Evolutionary conservation across 1,140 invertebrate genomes (phyloP).

Genomic region (Portunus trituberculatus): DNA sequence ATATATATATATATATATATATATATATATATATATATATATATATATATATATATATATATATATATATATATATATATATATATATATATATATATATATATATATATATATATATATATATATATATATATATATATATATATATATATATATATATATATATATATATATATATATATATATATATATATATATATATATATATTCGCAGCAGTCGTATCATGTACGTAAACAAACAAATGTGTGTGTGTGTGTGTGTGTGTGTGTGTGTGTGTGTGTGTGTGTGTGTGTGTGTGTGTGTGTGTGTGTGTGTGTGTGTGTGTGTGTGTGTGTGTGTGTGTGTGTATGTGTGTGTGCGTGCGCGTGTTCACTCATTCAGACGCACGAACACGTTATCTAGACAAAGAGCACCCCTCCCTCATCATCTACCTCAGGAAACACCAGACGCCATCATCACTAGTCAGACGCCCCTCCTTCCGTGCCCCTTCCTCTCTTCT

Average conservation of each 20-base stretch:
- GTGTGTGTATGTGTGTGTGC: not conserved
- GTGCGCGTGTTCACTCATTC: not conserved
- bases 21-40: conserved; percentile 56
- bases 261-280: no score
- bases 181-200: conserved; percentile 59
- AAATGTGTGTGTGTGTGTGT: no score
- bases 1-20: conserved; percentile 53
- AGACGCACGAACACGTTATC: not conserved
- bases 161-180: conserved; percentile 67
- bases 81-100: conserved; percentile 63
- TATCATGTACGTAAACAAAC: no score
- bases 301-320: no score
- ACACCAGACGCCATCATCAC: not conserved
- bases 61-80: conserved; percentile 66
- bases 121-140: conserved; percentile 64
- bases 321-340: no score
- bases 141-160: conserved; percentile 65
- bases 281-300: not conserved
- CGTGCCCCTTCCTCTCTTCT: not conserved
- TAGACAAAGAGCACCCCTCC: not conserved
- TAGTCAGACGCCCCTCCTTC: not conserved
- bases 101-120: conserved; percentile 64
- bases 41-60: conserved; percentile 67
- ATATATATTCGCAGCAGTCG: not conserved
- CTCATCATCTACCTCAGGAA: not conserved